Evolutionary conservation across 2,888 invertebrate genomes (phyloP).

Genomic region (Amphiduros pacificus): DNA sequence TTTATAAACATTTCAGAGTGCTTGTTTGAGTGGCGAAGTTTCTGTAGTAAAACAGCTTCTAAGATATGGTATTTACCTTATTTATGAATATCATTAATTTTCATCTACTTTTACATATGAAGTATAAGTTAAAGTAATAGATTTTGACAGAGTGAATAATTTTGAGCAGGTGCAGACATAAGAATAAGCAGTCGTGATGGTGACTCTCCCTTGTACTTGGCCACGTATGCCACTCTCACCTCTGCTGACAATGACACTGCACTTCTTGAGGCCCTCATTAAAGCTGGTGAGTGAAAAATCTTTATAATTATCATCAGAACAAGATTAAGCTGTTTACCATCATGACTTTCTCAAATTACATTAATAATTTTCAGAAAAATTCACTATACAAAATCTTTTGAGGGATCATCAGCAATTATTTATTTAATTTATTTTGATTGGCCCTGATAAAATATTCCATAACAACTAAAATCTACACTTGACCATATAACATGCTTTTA

Average conservation of each 20-base stretch:
- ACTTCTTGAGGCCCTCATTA: slow-evolving; percentile 21
- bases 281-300: neutral
- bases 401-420: no score
- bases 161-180: slow-evolving; percentile 36
- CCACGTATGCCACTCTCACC: slow-evolving; percentile 41
- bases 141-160: neutral
- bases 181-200: slow-evolving; percentile 33
- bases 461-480: no score
- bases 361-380: no score
- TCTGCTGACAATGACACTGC: slow-evolving; percentile 25
- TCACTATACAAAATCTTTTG: no score
- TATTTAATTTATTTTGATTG: no score
- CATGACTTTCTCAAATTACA: no score
- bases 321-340: no score
- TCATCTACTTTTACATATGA: neutral
- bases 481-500: no score
- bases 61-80: neutral
- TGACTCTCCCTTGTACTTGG: slow-evolving; percentile 39
- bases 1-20: neutral
- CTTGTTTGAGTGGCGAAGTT: slow-evolving; percentile 1
- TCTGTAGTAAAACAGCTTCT: neutral
- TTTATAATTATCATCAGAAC: neutral
- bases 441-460: no score
- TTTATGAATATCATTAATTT: neutral
- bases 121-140: neutral